These are phyloP conservation scores for Arenaria interpres DNA, from an alignment of 2,113 vertebrate species.

Conservation along the genomic window DNA sequence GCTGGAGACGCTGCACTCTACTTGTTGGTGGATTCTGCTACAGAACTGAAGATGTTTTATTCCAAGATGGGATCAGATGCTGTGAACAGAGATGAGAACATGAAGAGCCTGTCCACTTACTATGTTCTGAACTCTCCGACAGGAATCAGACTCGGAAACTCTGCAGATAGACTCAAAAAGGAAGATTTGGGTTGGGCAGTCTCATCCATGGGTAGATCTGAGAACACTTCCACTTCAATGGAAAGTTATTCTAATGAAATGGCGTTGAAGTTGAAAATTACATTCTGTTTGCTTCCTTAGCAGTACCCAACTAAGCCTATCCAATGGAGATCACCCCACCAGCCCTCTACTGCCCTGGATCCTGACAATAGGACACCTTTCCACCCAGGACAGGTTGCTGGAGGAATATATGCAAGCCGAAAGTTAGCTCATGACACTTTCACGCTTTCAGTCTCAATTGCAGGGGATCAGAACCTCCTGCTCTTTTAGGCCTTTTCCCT, in stretches of 20 bases:
- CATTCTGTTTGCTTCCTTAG: not conserved
- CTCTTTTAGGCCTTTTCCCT: not conserved
- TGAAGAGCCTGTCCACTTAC: accelerated
- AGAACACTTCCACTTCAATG: accelerated
- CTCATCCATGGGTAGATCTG: not conserved
- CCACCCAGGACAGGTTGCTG: not conserved
- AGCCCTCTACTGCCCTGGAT: not conserved
- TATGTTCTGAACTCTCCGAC: accelerated
- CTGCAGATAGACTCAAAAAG: not conserved
- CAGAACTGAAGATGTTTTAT: not conserved
- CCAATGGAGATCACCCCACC: not conserved
- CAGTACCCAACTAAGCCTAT: accelerated
- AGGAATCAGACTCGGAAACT: not conserved
- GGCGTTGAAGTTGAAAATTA: not conserved
- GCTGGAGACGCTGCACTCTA: not conserved
- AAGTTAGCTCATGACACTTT: too few species aligned
- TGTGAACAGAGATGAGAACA: not conserved
- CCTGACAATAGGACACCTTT: not conserved
- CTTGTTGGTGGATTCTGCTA: not conserved
- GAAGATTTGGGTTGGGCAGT: not conserved
- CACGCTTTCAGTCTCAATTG: not conserved
- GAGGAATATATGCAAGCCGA: not conserved
- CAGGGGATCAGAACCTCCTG: not conserved
- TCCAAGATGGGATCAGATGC: not conserved
- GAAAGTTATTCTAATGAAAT: not conserved